These are phyloP conservation scores for Narcine bancroftii DNA, from an alignment of 2,113 vertebrate species.

Conservation along the genomic window DNA sequence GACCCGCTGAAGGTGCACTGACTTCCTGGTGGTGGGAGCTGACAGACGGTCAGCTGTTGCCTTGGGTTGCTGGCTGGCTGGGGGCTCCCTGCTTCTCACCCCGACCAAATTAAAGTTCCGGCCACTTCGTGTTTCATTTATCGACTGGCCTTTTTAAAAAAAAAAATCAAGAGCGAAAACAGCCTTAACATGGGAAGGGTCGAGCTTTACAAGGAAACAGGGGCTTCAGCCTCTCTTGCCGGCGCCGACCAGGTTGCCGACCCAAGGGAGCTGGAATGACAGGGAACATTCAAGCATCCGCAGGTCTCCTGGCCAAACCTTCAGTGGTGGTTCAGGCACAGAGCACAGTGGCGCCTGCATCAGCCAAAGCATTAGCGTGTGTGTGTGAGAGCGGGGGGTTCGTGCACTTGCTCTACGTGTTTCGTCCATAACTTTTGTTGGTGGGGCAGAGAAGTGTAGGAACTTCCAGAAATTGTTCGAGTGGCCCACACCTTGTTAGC, in stretches of 20 bases:
- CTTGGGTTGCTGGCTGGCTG: background rate
- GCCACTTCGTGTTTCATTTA: background rate
- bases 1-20: background rate
- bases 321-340: no score
- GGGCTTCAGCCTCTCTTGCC: no score
- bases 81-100: background rate
- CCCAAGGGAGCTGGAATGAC: no score
- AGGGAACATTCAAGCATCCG: no score
- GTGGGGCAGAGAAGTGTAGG: background rate
- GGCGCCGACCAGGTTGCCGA: no score
- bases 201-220: no score
- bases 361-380: no score
- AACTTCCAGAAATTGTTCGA: background rate
- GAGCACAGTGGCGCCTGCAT: no score
- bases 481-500: background rate
- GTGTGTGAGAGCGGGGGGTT: no score
- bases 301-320: no score
- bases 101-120: background rate
- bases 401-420: background rate
- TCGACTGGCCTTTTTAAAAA: background rate
- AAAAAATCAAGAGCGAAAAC: background rate
- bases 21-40: background rate
- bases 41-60: background rate
- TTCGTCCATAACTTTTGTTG: background rate
- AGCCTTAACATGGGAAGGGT: background rate